Evolutionary conservation across 2,888 invertebrate genomes (phyloP).

Genomic region (Conops quadrifasciatus): DNA sequence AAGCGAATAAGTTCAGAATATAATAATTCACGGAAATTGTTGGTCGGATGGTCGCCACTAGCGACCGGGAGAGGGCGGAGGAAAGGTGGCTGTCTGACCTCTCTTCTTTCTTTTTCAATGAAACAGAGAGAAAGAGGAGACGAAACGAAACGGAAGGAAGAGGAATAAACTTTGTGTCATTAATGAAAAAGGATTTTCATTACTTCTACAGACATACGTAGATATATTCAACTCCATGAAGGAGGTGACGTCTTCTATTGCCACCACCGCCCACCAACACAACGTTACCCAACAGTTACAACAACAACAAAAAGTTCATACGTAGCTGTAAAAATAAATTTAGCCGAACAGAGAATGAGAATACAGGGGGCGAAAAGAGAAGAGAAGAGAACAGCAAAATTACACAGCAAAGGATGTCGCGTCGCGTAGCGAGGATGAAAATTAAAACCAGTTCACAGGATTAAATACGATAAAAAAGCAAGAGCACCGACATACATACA

Average conservation of each 20-base stretch:
- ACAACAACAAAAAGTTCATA: constrained; percentile 36
- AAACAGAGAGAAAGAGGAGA: constrained; percentile 2
- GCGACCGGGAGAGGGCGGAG: background rate
- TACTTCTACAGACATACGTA: no score
- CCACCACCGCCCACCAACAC: background rate
- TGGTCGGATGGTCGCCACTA: background rate
- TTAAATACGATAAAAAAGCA: background rate
- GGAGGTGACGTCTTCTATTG: background rate
- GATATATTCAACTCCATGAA: background rate
- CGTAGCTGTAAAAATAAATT: no score
- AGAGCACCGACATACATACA: background rate
- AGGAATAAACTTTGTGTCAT: constrained; percentile 47
- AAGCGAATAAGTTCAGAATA: constrained; percentile 27
- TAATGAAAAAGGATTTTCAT: constrained; percentile 61
- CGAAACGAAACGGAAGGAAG: background rate
- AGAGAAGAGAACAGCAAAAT: background rate
- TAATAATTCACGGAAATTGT: constrained; percentile 23
- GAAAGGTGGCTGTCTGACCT: background rate
- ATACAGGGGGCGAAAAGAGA: constrained; percentile 37
- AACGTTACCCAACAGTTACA: background rate
- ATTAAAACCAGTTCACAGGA: no score
- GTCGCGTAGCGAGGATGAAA: no score
- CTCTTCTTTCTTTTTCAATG: background rate
- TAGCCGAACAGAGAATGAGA: constrained; percentile 35
- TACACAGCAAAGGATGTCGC: background rate